phyloP scores from a whole-genome alignment of 2,888 invertebrate species.

The Nomada ruficornis region DNA sequence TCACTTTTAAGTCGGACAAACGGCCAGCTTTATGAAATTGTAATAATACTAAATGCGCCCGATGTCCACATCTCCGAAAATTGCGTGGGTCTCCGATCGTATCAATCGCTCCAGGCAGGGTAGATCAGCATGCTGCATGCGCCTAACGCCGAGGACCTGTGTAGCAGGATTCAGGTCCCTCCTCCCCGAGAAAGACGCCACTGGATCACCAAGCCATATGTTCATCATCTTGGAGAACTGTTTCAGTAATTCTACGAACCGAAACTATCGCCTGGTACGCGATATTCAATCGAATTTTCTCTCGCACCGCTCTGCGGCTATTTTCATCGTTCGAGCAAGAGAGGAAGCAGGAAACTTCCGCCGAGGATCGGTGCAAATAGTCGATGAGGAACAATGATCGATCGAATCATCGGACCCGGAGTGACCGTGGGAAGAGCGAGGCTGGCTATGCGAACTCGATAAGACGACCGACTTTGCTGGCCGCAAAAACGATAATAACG shows the following conservation, averaged over 20 bases:
- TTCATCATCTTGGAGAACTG: conserved; percentile 8
- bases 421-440: conserved; percentile 59
- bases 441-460: conserved; percentile 22
- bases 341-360: neutral
- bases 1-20: neutral
- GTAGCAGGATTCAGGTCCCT: neutral
- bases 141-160: conserved; percentile 37
- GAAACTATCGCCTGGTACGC: neutral
- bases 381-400: conserved; percentile 22
- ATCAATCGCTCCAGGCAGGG: conserved; percentile 72
- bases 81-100: conserved; percentile 67
- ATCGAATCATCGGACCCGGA: conserved; percentile 44
- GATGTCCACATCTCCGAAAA: conserved; percentile 80
- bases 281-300: neutral
- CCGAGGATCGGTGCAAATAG: neutral
- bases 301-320: neutral
- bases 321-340: conserved; percentile 8
- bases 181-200: neutral
- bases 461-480: conserved; percentile 49
- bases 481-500: conserved; percentile 56
- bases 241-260: neutral
- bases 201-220: conserved; percentile 24
- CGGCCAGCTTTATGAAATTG: neutral
- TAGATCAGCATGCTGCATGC: conserved; percentile 74
- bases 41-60: conserved; percentile 74